Percentiles rank a stretch among this genome's conserved stretches.
These are phyloP conservation scores for Trichosurus vulpecula DNA, from an alignment of 2,797 vertebrate genomes.

Conservation along the genomic window DNA sequence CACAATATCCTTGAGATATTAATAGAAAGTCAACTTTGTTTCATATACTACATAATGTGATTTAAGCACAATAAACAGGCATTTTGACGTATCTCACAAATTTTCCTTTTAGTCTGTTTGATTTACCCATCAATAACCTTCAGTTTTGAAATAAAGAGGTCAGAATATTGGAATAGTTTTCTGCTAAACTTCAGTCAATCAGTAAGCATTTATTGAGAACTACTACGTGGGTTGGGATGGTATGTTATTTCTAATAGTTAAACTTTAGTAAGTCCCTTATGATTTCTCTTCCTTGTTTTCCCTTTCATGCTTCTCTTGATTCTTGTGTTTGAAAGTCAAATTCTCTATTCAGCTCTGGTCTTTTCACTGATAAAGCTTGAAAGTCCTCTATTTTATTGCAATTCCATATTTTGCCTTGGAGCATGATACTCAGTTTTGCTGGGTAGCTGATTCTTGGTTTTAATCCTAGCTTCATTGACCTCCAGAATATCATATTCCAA, in stretches of 20 bases:
- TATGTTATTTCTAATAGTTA: not conserved
- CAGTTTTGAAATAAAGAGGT: not conserved
- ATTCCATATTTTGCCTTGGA: too few relatives aligned
- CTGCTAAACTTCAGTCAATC: not conserved
- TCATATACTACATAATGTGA: not conserved
- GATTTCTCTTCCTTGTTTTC: too few relatives aligned
- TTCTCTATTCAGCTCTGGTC: too few relatives aligned
- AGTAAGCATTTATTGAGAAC: not conserved
- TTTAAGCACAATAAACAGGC: not conserved
- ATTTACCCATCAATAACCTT: not conserved
- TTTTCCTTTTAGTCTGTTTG: not conserved
- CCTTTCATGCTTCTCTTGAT: too few relatives aligned
- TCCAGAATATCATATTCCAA: too few relatives aligned
- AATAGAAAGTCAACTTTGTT: conserved; percentile 21
- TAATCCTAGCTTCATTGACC: too few relatives aligned
- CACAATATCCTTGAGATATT: conserved; percentile 50
- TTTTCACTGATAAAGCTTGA: too few relatives aligned
- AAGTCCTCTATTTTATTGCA: too few relatives aligned
- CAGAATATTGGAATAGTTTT: not conserved
- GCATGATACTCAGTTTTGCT: too few relatives aligned
- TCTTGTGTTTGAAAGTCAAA: too few relatives aligned
- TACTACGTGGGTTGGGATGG: not conserved
- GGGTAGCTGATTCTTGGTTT: too few relatives aligned
- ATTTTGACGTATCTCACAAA: conserved; percentile 15
- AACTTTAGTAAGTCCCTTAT: too few relatives aligned